Percentiles rank a stretch among this genome's conserved stretches.
Conservation (phyloP, 1,140 invertebrate species). For the Apis mellifera region DNA sequence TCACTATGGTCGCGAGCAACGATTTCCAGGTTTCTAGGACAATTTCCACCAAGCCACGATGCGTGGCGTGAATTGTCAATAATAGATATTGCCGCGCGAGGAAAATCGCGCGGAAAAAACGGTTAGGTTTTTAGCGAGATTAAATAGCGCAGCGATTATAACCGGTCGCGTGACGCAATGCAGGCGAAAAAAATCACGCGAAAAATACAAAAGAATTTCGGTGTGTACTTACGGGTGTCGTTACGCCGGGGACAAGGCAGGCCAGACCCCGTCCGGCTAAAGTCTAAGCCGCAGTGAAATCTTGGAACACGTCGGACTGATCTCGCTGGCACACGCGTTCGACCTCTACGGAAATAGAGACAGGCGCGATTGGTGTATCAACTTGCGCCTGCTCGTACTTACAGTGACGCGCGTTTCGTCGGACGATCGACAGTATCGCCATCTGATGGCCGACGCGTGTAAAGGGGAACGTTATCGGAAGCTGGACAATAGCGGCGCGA, state of each 20-base stretch:
- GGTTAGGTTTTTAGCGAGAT: not conserved
- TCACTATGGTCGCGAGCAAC: too few relatives aligned
- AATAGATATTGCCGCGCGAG: not conserved
- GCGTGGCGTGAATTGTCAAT: constrained; percentile 1
- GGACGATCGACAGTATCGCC: constrained; percentile 20
- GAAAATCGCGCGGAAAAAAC: not conserved
- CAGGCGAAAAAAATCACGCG: not conserved
- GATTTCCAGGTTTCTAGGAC: not conserved
- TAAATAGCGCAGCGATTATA: too few relatives aligned
- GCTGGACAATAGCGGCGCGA: not conserved
- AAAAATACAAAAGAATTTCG: constrained; percentile 8
- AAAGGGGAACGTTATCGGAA: not conserved
- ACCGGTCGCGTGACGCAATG: not conserved
- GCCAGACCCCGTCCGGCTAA: constrained; percentile 68
- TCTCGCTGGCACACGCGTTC: constrained; percentile 64
- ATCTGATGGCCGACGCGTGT: constrained; percentile 16
- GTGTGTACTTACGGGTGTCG: constrained; percentile 65
- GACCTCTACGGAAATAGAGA: constrained; percentile 69
- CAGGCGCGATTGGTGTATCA: constrained; percentile 39
- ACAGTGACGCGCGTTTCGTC: not conserved
- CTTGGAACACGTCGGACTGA: constrained; percentile 30
- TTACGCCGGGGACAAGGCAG: constrained; percentile 48
- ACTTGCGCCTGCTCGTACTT: constrained; percentile 23
- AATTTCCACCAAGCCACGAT: not conserved
- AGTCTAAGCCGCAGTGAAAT: constrained; percentile 70